Percentiles rank a stretch among this genome's conserved stretches.
Conservation (phyloP, 1,140 invertebrate species). For the Drosophila fuyamai region DNA sequence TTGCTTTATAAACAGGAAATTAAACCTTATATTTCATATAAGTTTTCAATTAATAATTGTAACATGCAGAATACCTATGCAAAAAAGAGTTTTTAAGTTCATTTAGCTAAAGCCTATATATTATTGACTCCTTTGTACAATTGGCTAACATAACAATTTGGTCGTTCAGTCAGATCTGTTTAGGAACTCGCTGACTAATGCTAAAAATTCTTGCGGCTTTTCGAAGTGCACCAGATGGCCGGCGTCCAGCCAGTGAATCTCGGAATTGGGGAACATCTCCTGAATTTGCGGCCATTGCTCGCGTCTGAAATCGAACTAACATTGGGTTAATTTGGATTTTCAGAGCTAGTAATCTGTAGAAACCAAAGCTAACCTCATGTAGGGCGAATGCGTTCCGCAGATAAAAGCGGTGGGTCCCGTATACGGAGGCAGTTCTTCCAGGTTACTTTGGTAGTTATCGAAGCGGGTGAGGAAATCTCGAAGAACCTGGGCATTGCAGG, state of each 20-base stretch:
- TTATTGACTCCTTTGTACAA: constrained; percentile 23
- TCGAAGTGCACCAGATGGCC: constrained; percentile 97
- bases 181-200: constrained; percentile 87
- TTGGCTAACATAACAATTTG: constrained; percentile 8
- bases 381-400: constrained; percentile 91
- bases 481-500: constrained; percentile 87
- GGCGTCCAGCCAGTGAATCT: constrained; percentile 90
- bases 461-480: constrained; percentile 89
- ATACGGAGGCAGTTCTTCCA: constrained; percentile 85
- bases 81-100: background rate
- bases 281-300: constrained; percentile 89
- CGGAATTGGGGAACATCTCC: constrained; percentile 91
- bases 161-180: constrained; percentile 36
- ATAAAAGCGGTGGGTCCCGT: constrained; percentile 92
- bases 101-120: constrained; percentile 19
- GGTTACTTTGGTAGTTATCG: constrained; percentile 87
- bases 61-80: background rate
- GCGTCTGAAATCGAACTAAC: constrained; percentile 79
- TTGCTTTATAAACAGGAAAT: too few relatives aligned
- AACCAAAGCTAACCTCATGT: constrained; percentile 88
- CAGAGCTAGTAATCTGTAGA: background rate
- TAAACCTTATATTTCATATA: too few relatives aligned
- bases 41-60: too few relatives aligned
- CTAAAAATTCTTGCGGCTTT: constrained; percentile 91
- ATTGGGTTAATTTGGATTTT: constrained; percentile 40